These are phyloP conservation scores for Oncopodura yosiiana DNA, from an alignment of 1,140 invertebrate genomes.

Conservation along the genomic window DNA sequence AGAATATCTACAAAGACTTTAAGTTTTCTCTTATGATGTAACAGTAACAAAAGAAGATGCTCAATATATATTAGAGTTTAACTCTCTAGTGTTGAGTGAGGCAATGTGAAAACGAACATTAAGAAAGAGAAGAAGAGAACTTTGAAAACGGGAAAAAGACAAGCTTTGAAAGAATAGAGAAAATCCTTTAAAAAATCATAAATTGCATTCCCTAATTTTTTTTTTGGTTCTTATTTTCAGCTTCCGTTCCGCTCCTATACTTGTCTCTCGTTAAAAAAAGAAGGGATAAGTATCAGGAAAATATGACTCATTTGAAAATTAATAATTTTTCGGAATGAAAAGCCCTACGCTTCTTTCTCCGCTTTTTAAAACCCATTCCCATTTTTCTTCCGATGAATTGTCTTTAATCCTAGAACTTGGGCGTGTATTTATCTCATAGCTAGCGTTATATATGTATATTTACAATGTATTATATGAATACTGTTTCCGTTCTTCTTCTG, in stretches of 20 bases:
- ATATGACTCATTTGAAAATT: slow-evolving; percentile 32
- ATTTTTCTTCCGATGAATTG: slow-evolving; percentile 13
- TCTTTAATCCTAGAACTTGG: slow-evolving; percentile 14
- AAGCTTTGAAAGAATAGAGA: neutral
- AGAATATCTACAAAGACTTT: no score
- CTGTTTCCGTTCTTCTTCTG: no score
- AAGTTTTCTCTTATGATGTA: no score
- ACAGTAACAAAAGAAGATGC: no score
- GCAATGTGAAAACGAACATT: neutral
- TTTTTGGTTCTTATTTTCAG: slow-evolving; percentile 10
- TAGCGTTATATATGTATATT: no score
- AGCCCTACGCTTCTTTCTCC: slow-evolving; percentile 7
- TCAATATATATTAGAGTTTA: no score
- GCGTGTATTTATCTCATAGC: no score
- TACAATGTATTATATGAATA: no score
- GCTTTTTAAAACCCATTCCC: slow-evolving; percentile 24
- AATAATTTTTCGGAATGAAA: slow-evolving; percentile 21
- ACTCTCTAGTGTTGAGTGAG: slow-evolving; percentile 1
- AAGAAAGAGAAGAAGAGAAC: slow-evolving; percentile 1
- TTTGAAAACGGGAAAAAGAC: neutral
- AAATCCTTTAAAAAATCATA: slow-evolving; percentile 6
- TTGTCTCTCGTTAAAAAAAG: neutral
- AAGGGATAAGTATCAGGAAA: slow-evolving; percentile 32
- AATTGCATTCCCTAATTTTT: slow-evolving; percentile 32
- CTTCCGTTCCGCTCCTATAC: neutral